These are phyloP conservation scores for Gorsachius magnificus DNA, from an alignment of 2,797 vertebrate species.

Conservation along the genomic window DNA sequence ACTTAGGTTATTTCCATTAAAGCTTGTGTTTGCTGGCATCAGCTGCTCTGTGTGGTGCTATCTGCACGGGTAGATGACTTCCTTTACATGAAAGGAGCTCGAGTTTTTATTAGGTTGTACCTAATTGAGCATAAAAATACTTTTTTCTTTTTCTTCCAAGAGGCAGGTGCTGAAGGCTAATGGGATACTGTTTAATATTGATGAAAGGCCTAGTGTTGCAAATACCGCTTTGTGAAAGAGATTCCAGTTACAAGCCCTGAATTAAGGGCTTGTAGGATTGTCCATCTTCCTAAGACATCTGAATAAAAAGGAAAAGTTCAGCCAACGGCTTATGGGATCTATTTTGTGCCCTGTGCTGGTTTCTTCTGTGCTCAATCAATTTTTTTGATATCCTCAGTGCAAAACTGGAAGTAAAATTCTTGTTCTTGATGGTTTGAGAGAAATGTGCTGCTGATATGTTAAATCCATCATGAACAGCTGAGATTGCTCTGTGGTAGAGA, in stretches of 20 bases:
- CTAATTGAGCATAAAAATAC: not conserved
- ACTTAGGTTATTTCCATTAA: not conserved
- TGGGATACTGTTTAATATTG: not conserved
- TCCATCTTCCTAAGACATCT: not conserved
- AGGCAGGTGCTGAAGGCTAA: conserved; percentile 14
- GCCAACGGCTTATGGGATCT: not conserved
- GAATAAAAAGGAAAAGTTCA: not conserved
- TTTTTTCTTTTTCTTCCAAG: not conserved
- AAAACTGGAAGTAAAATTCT: not conserved
- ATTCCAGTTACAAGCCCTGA: not conserved
- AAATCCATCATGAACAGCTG: not conserved
- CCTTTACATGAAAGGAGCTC: not conserved
- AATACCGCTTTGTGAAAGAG: not conserved
- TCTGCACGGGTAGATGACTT: not conserved
- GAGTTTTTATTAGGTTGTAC: not conserved
- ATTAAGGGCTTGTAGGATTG: not conserved
- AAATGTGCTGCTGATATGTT: not conserved
- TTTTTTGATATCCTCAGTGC: not conserved
- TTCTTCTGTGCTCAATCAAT: not conserved
- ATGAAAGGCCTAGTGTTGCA: not conserved
- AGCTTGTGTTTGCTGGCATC: not conserved
- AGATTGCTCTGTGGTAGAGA: not conserved
- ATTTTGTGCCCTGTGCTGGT: not conserved
- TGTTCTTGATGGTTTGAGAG: not conserved
- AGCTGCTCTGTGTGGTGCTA: not conserved